These are phyloP conservation scores for Falco biarmicus DNA, from an alignment of 2,797 vertebrate species.

Conservation along the genomic window DNA sequence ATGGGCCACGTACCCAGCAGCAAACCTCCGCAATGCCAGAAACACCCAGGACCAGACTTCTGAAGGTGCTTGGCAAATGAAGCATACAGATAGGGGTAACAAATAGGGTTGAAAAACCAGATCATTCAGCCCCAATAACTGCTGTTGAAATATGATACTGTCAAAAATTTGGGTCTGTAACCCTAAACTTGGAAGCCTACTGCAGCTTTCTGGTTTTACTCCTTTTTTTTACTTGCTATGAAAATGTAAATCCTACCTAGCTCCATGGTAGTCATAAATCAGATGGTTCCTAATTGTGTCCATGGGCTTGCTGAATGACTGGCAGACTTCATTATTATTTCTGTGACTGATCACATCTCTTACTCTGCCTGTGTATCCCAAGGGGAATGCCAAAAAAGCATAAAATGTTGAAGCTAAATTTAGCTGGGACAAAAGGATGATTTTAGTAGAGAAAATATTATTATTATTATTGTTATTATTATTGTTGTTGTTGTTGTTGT, in stretches of 20 bases:
- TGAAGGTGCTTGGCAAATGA: neutral
- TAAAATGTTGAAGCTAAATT: neutral
- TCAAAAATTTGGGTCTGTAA: neutral
- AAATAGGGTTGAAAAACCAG: neutral
- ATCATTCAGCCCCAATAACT: neutral
- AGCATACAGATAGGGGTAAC: neutral
- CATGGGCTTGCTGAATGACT: conserved; percentile 46
- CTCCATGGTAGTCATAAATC: neutral
- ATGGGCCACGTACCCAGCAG: neutral
- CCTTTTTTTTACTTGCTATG: neutral
- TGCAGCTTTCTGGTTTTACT: neutral
- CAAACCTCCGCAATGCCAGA: neutral
- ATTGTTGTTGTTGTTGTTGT: too few species aligned
- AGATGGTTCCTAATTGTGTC: neutral
- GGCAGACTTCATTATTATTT: conserved; percentile 36
- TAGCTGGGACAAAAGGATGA: neutral
- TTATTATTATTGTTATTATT: neutral
- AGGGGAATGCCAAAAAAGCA: neutral
- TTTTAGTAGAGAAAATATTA: neutral
- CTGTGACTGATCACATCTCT: conserved; percentile 17
- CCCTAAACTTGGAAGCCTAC: neutral
- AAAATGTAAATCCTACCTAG: neutral
- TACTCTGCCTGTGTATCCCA: neutral
- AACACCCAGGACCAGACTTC: fast-evolving
- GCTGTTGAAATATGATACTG: neutral